phyloP scores from a whole-genome alignment of 2,797 vertebrate genomes.

The Acrossocheilus wenchowensis region DNA sequence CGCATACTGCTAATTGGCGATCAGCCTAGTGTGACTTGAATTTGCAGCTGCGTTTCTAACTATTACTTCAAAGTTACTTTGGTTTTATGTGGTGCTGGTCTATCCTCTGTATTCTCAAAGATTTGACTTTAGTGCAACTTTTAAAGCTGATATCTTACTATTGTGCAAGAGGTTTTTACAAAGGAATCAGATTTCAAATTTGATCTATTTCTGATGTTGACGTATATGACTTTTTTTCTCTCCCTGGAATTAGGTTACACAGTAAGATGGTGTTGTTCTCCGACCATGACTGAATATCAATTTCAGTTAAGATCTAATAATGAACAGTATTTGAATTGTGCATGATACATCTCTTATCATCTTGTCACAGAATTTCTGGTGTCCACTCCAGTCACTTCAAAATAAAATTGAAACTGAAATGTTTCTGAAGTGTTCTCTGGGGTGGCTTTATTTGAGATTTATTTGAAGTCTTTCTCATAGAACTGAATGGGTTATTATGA shows the following conservation, averaged over 20 bases:
- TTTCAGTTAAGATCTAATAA: slow-evolving; percentile 22
- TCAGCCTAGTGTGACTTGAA: slow-evolving; percentile 23
- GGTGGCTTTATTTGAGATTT: neutral
- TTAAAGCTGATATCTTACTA: slow-evolving; percentile 12
- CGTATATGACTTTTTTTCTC: neutral
- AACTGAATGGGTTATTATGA: neutral
- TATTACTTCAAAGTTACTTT: slow-evolving; percentile 43
- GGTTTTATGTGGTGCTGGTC: neutral
- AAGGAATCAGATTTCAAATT: slow-evolving; percentile 25
- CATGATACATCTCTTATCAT: neutral
- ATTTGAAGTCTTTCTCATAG: neutral
- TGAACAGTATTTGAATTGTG: slow-evolving; percentile 9
- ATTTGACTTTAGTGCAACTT: slow-evolving; percentile 9
- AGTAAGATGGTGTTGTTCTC: slow-evolving; percentile 1
- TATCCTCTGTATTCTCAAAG: neutral
- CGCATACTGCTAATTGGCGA: slow-evolving; percentile 18
- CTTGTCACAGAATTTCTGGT: neutral
- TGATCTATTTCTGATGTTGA: slow-evolving; percentile 28
- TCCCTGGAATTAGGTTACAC: slow-evolving; percentile 22
- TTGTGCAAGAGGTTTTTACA: neutral
- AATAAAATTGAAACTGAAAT: neutral
- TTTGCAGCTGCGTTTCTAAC: slow-evolving; percentile 9
- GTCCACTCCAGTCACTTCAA: neutral
- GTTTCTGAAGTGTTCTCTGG: neutral
- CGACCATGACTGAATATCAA: slow-evolving; percentile 9